These are phyloP conservation scores for Lepisosteus osseus DNA, from an alignment of 2,113 vertebrate genomes.

Conservation along the genomic window DNA sequence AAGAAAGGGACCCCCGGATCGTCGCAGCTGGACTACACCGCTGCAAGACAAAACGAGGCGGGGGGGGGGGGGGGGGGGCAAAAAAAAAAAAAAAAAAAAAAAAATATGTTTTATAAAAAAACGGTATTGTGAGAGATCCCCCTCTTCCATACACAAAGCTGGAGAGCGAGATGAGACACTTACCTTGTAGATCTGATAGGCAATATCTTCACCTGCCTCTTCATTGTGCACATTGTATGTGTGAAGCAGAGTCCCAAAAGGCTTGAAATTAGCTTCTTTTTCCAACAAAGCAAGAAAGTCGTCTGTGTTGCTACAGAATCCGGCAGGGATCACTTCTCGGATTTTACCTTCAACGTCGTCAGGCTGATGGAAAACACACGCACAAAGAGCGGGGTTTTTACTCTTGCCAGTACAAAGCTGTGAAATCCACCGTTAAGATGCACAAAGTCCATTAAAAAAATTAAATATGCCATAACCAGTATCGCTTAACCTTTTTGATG, in stretches of 20 bases:
- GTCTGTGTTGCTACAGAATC: constrained; percentile 86
- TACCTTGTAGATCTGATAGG: constrained; percentile 92
- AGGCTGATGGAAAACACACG: constrained; percentile 58
- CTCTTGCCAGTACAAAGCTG: too few species aligned
- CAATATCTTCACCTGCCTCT: constrained; percentile 84
- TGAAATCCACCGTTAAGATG: too few species aligned
- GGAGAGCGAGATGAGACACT: constrained; percentile 13
- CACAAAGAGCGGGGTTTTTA: neutral
- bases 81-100: too few species aligned
- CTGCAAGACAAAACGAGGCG: constrained; percentile 3
- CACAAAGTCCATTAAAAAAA: too few species aligned
- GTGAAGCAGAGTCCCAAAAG: constrained; percentile 87
- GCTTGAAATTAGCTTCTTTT: constrained; percentile 93
- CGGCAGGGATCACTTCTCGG: constrained; percentile 85
- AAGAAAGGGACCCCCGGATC: constrained; percentile 9
- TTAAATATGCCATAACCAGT: too few species aligned
- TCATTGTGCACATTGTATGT: constrained; percentile 84
- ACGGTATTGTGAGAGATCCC: neutral
- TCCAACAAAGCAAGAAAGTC: constrained; percentile 91
- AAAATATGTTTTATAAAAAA: too few species aligned
- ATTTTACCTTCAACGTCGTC: constrained; percentile 93
- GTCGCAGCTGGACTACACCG: constrained; percentile 10
- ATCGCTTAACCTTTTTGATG: too few species aligned
- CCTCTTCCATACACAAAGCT: neutral
- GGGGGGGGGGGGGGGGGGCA: too few species aligned